Evolutionary conservation across 2,113 vertebrate species (phyloP), one percentile per base, ranked within the genome.

Genomic region (mouse (Mus musculus)): DNA sequence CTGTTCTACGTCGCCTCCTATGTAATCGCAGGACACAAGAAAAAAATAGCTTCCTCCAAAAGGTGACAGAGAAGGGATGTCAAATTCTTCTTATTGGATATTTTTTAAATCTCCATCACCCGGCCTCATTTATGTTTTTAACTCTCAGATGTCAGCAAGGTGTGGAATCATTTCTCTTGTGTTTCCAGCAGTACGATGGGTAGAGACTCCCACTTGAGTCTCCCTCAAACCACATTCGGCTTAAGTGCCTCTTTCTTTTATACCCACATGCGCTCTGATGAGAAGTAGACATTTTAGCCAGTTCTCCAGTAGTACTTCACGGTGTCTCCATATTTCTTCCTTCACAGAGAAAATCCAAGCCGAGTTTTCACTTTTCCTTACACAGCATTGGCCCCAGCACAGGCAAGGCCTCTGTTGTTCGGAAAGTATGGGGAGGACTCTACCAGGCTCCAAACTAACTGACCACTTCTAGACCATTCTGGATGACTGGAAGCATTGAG

Each of bases 301-400:
- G 7, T 84, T n/a, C 28, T 93, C 72, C 14, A n/a, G 30, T 75
- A n/a, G 30, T 75, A 17, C 65, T 61, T 90, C 67, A 87, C 73
- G 56, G 19, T 52, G 71, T 52, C 22, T 59, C 54, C 39, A 6
- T 67, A 14, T 36, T 82, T 73, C 42, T 30, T 89, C 56, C 46
- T 22, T 80, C 33, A 56, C 1, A 33, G 39, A 46, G 46, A 88
- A 91, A 87, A 75, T n/a, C 42, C 26, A 46, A 71, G 26, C 69
- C 4, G 17, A 42, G 56, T 54, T 56, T 65, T 91, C 16, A 13
- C 39, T 77, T 65, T 95, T 65, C 24, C 22, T 90, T 63, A 72
- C 14, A 1, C 30, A 76, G 6, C 17, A 10, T 1, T 46, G 42
- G 33, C 13, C 46, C 3, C 0, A 7, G 39, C 24, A 3, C 7